Conservation (phyloP, 2,888 invertebrate species). For the Protula sp. region DNA sequence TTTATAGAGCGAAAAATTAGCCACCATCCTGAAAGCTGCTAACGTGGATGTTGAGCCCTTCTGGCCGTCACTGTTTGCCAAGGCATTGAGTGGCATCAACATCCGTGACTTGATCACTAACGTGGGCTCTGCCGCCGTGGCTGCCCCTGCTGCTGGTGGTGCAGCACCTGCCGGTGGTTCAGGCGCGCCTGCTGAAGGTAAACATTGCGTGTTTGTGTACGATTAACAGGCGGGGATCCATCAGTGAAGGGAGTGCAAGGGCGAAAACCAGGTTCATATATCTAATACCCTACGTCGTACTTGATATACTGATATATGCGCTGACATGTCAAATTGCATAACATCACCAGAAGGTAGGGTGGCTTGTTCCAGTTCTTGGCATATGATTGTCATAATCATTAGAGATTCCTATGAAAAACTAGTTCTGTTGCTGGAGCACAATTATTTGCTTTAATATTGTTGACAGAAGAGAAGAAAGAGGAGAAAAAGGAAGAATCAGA, state of each 20-base stretch:
- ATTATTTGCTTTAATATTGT: too few species aligned
- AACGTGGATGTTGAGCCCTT: conserved; percentile 94
- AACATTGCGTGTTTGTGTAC: conserved; percentile 3
- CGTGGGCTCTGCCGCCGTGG: conserved; percentile 85
- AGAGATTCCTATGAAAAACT: too few species aligned
- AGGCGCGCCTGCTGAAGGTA: conserved; percentile 18
- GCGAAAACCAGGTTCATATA: too few species aligned
- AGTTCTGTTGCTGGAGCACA: too few species aligned
- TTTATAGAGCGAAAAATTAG: conserved; percentile 81
- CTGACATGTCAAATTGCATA: too few species aligned
- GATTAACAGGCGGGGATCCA: background rate
- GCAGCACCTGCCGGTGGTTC: conserved; percentile 32
- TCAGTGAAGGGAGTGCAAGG: too few species aligned
- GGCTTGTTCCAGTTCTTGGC: too few species aligned
- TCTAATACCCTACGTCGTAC: background rate
- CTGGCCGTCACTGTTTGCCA: conserved; percentile 94
- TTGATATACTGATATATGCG: conserved; percentile 1
- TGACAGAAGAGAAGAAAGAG: too few species aligned
- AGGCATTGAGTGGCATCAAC: conserved; percentile 90
- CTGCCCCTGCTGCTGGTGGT: conserved; percentile 64
- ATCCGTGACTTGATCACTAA: conserved; percentile 89
- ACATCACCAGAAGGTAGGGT: too few species aligned
- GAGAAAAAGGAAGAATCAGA: conserved; percentile 45
- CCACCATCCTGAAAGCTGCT: conserved; percentile 93
- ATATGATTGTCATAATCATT: too few species aligned